phyloP scores from a whole-genome alignment of 1,140 invertebrate genomes.

The Danaus melanippus region DNA sequence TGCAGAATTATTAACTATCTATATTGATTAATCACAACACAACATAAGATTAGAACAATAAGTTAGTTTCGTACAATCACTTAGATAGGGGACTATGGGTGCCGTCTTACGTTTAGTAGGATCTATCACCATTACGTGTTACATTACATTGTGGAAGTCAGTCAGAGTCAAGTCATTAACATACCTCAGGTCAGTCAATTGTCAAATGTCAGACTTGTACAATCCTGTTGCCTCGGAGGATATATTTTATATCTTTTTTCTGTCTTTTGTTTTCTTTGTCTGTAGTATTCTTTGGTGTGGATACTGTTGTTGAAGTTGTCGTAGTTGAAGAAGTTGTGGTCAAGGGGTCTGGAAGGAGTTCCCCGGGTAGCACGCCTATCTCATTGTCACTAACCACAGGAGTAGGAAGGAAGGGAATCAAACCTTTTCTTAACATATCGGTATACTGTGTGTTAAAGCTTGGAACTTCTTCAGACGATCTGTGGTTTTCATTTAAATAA shows the following conservation, averaged over 20 bases:
- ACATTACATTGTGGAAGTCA: slow-evolving; percentile 15
- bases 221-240: slow-evolving; percentile 63
- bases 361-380: slow-evolving; percentile 54
- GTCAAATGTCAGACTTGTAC: slow-evolving; percentile 62
- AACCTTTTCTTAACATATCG: slow-evolving; percentile 43
- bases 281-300: slow-evolving; percentile 30
- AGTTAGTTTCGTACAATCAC: no score
- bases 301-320: slow-evolving; percentile 36
- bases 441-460: slow-evolving; percentile 40
- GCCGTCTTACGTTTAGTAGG: no score
- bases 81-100: no score
- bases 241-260: slow-evolving; percentile 60
- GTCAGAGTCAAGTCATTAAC: slow-evolving; percentile 39
- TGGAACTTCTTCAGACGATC: slow-evolving; percentile 47
- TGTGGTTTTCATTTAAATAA: slow-evolving; percentile 44
- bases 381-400: slow-evolving; percentile 54
- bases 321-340: slow-evolving; percentile 25
- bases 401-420: slow-evolving; percentile 43
- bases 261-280: slow-evolving; percentile 35
- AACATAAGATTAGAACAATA: no score
- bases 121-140: slow-evolving; percentile 1
- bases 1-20: no score
- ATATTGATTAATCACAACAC: no score
- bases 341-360: slow-evolving; percentile 44
- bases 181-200: slow-evolving; percentile 57